phyloP scores from a whole-genome alignment of 2,113 vertebrate genomes.

The Osmerus eperlanus region DNA sequence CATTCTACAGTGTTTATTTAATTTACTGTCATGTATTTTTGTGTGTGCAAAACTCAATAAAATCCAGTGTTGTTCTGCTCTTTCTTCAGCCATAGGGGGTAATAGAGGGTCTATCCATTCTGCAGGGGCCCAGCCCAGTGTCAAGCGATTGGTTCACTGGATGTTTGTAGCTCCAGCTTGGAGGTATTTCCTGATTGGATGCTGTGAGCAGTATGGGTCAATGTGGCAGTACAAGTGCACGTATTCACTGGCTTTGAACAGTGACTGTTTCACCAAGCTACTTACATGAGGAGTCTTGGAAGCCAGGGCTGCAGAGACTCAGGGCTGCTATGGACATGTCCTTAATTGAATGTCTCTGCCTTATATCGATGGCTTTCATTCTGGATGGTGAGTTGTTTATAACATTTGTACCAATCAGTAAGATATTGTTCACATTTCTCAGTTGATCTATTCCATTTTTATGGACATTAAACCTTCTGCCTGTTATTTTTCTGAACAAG shows the following conservation, averaged over 20 bases:
- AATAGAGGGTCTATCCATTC: slow-evolving; percentile 12
- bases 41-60: slow-evolving; percentile 10
- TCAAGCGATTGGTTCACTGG: slow-evolving; percentile 50
- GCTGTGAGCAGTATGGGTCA: slow-evolving; percentile 54
- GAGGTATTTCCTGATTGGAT: slow-evolving; percentile 69
- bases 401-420: neutral
- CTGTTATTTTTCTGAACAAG: no score
- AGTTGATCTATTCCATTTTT: neutral
- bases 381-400: slow-evolving; percentile 59
- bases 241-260: slow-evolving; percentile 62
- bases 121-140: slow-evolving; percentile 17
- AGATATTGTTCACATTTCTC: neutral
- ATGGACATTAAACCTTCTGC: no score
- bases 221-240: slow-evolving; percentile 53
- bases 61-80: slow-evolving; percentile 15
- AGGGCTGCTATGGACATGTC: slow-evolving; percentile 50
- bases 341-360: slow-evolving; percentile 26
- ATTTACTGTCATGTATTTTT: neutral
- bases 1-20: neutral
- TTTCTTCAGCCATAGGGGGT: slow-evolving; percentile 11
- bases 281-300: slow-evolving; percentile 51
- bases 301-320: slow-evolving; percentile 41
- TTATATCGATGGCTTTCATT: slow-evolving; percentile 41
- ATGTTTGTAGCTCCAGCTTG: slow-evolving; percentile 59
- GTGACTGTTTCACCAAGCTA: slow-evolving; percentile 56